phyloP scores from a whole-genome alignment of 2,888 invertebrate genomes.

The Rhagium mordax region DNA sequence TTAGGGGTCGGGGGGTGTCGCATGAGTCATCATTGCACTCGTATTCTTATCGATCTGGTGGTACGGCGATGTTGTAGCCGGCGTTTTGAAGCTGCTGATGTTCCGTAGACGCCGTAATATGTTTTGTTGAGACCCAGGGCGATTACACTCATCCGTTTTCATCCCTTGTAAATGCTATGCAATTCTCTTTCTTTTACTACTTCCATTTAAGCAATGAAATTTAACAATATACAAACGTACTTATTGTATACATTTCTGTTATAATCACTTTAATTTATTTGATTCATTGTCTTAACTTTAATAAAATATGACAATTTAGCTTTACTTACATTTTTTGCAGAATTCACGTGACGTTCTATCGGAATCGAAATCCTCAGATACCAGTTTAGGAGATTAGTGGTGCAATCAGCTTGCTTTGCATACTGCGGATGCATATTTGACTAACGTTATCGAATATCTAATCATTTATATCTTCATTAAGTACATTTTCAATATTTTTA shows the following conservation, averaged over 20 bases:
- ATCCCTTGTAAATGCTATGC: slow-evolving; percentile 10
- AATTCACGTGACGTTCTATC: not conserved
- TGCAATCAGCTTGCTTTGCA: too few species aligned
- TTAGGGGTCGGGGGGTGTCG: slow-evolving; percentile 54
- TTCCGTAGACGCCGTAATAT: slow-evolving; percentile 46
- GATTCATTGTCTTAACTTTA: not conserved
- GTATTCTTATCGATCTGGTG: slow-evolving; percentile 68
- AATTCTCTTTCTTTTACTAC: slow-evolving; percentile 15
- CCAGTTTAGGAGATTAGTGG: too few species aligned
- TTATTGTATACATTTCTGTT: not conserved
- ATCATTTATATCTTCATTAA: too few species aligned
- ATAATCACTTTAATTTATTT: too few species aligned
- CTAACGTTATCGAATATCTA: too few species aligned
- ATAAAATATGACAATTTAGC: not conserved
- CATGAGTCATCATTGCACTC: slow-evolving; percentile 71
- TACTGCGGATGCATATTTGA: too few species aligned
- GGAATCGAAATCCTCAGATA: too few species aligned
- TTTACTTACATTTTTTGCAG: not conserved
- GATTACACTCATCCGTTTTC: slow-evolving; percentile 26
- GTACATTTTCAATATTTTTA: too few species aligned
- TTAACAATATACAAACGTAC: not conserved
- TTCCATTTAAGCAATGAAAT: not conserved
- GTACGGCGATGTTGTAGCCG: slow-evolving; percentile 48
- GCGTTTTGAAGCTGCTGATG: slow-evolving; percentile 21
- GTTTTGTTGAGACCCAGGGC: slow-evolving; percentile 49